Evolutionary conservation across 2,113 vertebrate genomes (phyloP).

Genomic region (Microtus richardsoni): DNA sequence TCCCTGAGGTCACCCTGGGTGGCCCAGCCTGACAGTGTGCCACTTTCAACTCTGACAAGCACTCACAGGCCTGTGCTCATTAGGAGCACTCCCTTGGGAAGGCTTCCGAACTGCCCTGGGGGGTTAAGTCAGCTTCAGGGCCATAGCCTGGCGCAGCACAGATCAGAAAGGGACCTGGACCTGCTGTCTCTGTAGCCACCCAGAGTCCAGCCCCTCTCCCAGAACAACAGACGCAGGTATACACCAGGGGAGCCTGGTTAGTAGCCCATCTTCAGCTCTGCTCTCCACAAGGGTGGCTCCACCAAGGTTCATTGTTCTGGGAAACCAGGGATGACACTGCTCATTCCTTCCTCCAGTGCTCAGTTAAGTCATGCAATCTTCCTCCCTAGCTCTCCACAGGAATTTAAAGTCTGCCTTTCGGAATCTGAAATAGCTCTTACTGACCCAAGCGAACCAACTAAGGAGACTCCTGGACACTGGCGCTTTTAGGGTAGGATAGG

Average conservation of each 20-base stretch:
- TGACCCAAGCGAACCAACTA: not conserved
- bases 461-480: not conserved
- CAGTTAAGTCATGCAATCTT: not conserved
- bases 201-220: not conserved
- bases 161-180: too few species aligned
- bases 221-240: not conserved
- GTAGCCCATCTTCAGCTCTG: not conserved
- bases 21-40: not conserved
- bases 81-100: not conserved
- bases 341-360: not conserved
- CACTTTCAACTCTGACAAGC: not conserved
- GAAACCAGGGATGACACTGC: not conserved
- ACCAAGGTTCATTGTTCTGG: not conserved
- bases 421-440: not conserved
- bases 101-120: not conserved
- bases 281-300: not conserved
- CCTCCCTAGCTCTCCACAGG: not conserved
- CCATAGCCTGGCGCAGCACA: accelerated
- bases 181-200: not conserved
- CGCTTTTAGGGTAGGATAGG: not conserved
- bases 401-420: not conserved
- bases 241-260: not conserved
- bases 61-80: not conserved
- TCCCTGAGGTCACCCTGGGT: constrained; percentile 28
- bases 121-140: not conserved